Percentiles rank a stretch among this genome's conserved stretches.
Evolutionary conservation across 92 coral and sea anemone genomes (phyloP).

Genomic region (Anthopleura xanthogrammica): DNA sequence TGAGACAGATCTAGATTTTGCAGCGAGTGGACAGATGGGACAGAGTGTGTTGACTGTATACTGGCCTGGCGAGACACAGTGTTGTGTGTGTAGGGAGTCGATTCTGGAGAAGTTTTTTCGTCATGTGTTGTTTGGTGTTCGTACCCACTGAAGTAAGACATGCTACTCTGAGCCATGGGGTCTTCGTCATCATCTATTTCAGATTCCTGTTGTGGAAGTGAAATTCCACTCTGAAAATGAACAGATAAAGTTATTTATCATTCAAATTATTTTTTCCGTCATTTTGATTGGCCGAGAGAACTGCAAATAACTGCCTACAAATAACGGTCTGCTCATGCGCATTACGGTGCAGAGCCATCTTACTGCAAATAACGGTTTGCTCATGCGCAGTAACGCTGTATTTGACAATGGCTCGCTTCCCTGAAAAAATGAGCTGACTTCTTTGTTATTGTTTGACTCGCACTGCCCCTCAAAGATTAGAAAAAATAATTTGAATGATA

Average conservation of each 20-base stretch:
- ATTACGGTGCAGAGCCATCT: too few relatives aligned
- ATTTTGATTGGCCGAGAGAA: too few relatives aligned
- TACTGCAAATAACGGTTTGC: too few relatives aligned
- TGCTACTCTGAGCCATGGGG: constrained; percentile 49
- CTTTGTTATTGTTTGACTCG: too few relatives aligned
- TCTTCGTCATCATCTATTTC: constrained; percentile 45
- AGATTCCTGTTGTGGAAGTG: constrained; percentile 3
- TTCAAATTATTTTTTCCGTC: too few relatives aligned
- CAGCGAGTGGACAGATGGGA: not conserved
- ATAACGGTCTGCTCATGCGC: too few relatives aligned
- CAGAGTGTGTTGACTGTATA: constrained; percentile 15
- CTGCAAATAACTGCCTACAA: too few relatives aligned
- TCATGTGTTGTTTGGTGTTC: constrained; percentile 33
- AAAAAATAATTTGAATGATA: too few relatives aligned
- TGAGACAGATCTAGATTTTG: constrained; percentile 21
- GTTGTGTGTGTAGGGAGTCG: constrained; percentile 1
- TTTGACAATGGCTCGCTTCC: too few relatives aligned
- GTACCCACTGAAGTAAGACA: constrained; percentile 59
- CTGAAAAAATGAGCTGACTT: too few relatives aligned
- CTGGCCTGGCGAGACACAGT: constrained; percentile 18
- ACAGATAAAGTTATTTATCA: not conserved
- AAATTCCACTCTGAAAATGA: constrained; percentile 18
- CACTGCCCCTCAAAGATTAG: too few relatives aligned
- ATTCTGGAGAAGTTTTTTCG: constrained; percentile 13
- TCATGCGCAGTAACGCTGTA: too few relatives aligned